Conservation (phyloP, 2,888 invertebrate species). For the Drosophila pegasa region DNA sequence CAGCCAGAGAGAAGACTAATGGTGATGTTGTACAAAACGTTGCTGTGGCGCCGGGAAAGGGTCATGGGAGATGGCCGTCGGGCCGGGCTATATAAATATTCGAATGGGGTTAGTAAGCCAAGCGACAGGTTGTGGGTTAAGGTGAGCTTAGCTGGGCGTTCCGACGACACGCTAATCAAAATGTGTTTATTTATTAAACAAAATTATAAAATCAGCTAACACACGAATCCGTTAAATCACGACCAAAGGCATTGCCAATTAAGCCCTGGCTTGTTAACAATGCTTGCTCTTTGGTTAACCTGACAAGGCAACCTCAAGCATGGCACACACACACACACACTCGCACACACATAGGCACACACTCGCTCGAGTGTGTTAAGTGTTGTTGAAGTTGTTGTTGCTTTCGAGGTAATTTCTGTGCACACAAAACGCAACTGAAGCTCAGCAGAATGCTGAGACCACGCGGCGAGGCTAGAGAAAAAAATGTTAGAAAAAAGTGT, state of each 20-base stretch:
- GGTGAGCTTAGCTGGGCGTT: neutral
- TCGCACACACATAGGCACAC: constrained; percentile 1
- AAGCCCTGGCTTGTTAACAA: constrained; percentile 63
- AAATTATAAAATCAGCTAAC: constrained; percentile 59
- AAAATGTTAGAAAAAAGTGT: neutral
- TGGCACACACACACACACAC: constrained; percentile 11
- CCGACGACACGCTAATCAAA: constrained; percentile 65
- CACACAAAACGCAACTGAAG: constrained; percentile 58
- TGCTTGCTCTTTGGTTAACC: constrained; percentile 68
- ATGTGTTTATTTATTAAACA: constrained; percentile 73
- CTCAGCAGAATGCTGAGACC: constrained; percentile 31
- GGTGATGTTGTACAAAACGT: constrained; percentile 71
- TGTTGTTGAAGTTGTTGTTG: constrained; percentile 37
- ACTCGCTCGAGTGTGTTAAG: constrained; percentile 22
- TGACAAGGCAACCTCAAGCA: constrained; percentile 33
- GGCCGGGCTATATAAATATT: constrained; percentile 15
- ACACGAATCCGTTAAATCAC: constrained; percentile 22
- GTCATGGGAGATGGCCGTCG: neutral
- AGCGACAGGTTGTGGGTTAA: neutral
- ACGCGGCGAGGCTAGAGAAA: constrained; percentile 7
- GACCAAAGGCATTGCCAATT: constrained; percentile 52
- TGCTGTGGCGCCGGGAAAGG: constrained; percentile 32
- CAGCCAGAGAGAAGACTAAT: constrained; percentile 58
- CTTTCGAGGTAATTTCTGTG: constrained; percentile 53
- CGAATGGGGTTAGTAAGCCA: constrained; percentile 55